Base-by-base conservation (phyloP, 2,888 invertebrate species). In the Drosophila siamana region DNA sequence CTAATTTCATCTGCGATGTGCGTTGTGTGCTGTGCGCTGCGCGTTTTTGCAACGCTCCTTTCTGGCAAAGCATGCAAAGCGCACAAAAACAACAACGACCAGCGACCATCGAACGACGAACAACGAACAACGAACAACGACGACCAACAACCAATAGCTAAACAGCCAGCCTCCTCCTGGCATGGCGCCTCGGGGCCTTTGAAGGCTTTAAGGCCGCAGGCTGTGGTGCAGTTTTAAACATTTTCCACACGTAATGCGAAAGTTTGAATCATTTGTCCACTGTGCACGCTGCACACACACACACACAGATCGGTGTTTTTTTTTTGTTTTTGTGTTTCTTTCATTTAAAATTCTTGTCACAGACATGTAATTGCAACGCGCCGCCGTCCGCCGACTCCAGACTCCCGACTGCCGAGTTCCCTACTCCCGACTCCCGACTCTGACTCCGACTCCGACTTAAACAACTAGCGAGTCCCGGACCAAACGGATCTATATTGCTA, bases 221-320 rank as follows among this genome's bases (percentile, higher is more conserved):
- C 69, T 48, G 65, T 60, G n/a, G 40, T 19, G 54, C 68, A 62
- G 66, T 69, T 83, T 87, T 86, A 74, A 81, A 71, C 80, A 86
- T 87, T 86, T 86, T 86, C 81, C 80, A 86, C 86, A 86, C 86
- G 86, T 86, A 86, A 80, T 74, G 82, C 80, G 78, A 84, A 86
- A 86, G 86, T 87, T 86, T 81, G 81, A 86, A 86, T 86, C 87
- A 86, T 86, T 86, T 86, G 86, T 86, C 87, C 87, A 81, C 73
- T 74, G 82, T 74, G 74, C 69, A 73, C 74, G 74, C 78, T 74
- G 69, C 80, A 50, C 52, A 43, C 15, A 28, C n/a, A n/a, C n/a
- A n/a, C n/a, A n/a, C n/a, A 57, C 66, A 63, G 64, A 74, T 72
- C 66, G 69, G 66, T 67, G 68, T 76, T 86, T 83, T 79, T 4